These are phyloP conservation scores for Macrosiphum euphorbiae DNA, from an alignment of 2,888 invertebrate genomes.

Conservation along the genomic window DNA sequence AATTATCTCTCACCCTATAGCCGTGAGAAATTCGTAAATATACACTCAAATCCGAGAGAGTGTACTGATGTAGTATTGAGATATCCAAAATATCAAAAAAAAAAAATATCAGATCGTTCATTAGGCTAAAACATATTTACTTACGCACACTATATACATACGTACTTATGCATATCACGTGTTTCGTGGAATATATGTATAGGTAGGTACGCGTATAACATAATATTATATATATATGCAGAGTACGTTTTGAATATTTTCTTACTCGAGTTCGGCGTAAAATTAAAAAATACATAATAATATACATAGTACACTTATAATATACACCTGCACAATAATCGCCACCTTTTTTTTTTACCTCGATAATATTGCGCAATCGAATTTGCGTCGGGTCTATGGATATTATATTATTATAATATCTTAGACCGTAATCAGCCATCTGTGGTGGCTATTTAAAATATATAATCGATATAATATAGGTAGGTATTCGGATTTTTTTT, in stretches of 20 bases:
- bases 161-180: not conserved
- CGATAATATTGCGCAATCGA: not conserved
- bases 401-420: not conserved
- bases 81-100: not conserved
- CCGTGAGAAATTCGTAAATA: not conserved
- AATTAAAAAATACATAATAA: not conserved
- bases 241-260: not conserved
- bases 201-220: not conserved
- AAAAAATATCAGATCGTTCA: not conserved
- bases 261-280: not conserved
- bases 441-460: not conserved
- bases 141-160: not conserved
- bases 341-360: not conserved
- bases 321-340: not conserved
- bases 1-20: not conserved
- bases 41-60: not conserved
- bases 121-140: not conserved
- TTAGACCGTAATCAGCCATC: not conserved
- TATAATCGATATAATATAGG: not conserved
- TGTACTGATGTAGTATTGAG: not conserved
- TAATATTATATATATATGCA: not conserved
- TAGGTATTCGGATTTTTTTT: not conserved
- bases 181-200: not conserved
- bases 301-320: too few relatives aligned
- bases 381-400: not conserved